Evolutionary conservation across 2,888 invertebrate genomes (phyloP).

Genomic region (Ptychoptera contaminata): DNA sequence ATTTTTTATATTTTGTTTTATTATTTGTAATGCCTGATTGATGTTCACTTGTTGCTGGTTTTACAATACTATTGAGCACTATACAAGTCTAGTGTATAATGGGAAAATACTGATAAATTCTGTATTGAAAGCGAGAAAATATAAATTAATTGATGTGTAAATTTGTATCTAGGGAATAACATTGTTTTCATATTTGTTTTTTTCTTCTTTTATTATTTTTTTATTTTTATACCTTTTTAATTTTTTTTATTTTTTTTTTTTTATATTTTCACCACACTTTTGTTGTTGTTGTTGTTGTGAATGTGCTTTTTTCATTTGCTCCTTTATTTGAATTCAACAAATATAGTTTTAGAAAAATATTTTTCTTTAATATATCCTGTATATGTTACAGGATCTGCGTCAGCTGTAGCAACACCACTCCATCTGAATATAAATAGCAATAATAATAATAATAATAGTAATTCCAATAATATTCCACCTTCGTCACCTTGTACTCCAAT

Average conservation of each 20-base stretch:
- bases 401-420: constrained; percentile 8
- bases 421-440: constrained; percentile 2
- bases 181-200: not conserved
- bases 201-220: not conserved
- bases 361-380: not conserved
- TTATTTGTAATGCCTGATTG: too few species aligned
- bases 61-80: too few species aligned
- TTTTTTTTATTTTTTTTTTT: not conserved
- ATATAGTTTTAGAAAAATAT: not conserved
- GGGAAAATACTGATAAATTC: too few species aligned
- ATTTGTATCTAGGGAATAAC: too few species aligned
- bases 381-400: constrained; percentile 19
- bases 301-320: not conserved
- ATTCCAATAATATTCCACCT: constrained; percentile 1
- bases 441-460: constrained; percentile 5
- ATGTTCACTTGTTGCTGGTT: too few species aligned
- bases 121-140: too few species aligned
- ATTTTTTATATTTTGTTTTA: too few species aligned
- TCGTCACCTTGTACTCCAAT: constrained; percentile 2
- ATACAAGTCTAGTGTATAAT: too few species aligned
- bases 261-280: not conserved
- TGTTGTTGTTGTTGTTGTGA: constrained; percentile 3
- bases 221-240: not conserved
- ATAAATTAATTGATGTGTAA: too few species aligned
- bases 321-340: not conserved